A percentile compares a stretch with the other conserved stretches of the same genome.
Conservation (phyloP, 2,888 invertebrate genomes). For the Eupsilia transversa region DNA sequence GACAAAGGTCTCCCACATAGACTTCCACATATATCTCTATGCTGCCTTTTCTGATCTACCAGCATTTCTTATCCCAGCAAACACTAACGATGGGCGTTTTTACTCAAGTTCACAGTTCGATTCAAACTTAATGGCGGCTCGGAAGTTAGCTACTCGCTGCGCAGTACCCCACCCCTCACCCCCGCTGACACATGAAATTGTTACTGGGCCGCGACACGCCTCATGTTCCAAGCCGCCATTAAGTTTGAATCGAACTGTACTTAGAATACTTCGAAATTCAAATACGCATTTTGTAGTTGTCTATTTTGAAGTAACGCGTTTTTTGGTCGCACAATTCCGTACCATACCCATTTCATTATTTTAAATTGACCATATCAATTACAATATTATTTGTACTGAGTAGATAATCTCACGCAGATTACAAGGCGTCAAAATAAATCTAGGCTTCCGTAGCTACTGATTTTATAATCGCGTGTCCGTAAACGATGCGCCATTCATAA, state of each 20-base stretch:
- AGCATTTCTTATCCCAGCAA: not conserved
- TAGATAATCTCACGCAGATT: not conserved
- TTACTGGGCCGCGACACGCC: too few relatives aligned
- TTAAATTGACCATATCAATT: slow-evolving; percentile 17
- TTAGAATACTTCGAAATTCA: not conserved
- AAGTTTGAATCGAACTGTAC: too few relatives aligned
- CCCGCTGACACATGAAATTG: too few relatives aligned
- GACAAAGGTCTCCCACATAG: not conserved
- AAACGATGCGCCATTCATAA: slow-evolving; percentile 31
- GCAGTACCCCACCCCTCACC: too few relatives aligned
- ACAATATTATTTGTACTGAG: not conserved
- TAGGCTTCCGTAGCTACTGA: not conserved
- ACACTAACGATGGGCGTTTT: not conserved
- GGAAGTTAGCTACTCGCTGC: too few relatives aligned
- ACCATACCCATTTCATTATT: not conserved
- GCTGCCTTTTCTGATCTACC: not conserved
- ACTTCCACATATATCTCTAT: not conserved
- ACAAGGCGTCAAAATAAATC: not conserved
- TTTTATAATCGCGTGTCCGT: slow-evolving; percentile 15
- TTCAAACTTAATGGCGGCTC: too few relatives aligned
- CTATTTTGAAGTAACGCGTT: not conserved
- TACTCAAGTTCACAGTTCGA: too few relatives aligned
- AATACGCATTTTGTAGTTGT: not conserved
- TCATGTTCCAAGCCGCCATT: too few relatives aligned
- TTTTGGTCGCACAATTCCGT: not conserved